Evolutionary conservation across 30 jellyfish, hydroid and myxozoan species (phyloP).

Genomic region (Aurelia coerulea): DNA sequence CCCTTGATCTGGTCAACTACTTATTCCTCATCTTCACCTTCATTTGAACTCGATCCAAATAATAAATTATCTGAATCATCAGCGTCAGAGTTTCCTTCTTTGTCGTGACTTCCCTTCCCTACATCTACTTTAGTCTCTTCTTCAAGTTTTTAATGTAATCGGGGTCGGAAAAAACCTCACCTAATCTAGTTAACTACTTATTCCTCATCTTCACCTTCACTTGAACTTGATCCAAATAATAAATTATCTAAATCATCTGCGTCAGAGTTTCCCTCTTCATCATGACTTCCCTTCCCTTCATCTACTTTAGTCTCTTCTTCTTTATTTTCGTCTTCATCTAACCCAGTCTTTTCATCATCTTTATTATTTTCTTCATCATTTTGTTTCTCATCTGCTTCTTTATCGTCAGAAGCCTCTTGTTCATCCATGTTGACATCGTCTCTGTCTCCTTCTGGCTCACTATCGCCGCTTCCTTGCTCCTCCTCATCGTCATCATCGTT

Average conservation of each 20-base stretch:
- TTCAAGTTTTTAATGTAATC: background rate
- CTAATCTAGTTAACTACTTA: no score
- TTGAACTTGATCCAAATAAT: conserved; percentile 90
- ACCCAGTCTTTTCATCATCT: background rate
- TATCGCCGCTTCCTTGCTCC: conserved; percentile 65
- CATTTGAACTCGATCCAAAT: conserved; percentile 92
- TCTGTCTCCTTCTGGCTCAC: conserved; percentile 44
- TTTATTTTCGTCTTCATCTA: conserved; percentile 5
- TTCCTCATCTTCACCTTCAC: conserved; percentile 75
- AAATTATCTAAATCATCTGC: conserved; percentile 74
- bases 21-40: conserved; percentile 82
- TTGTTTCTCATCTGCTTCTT: conserved; percentile 5
- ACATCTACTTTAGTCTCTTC: background rate
- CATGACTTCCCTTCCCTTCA: conserved; percentile 9
- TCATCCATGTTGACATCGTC: conserved; percentile 50
- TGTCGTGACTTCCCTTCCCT: background rate
- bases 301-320: background rate
- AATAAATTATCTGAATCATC: conserved; percentile 71
- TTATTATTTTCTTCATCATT: background rate
- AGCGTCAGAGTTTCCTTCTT: conserved; percentile 36
- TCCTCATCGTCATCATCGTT: conserved; percentile 73
- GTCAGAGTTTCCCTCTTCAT: conserved; percentile 34
- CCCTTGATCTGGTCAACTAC: conserved; percentile 1
- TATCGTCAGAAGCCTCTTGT: conserved; percentile 28
- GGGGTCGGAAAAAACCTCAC: no score